Evolutionary conservation across 2,797 vertebrate genomes (phyloP), one percentile per base, ranked within the genome.

Genomic region (Clarias platycephalus): DNA sequence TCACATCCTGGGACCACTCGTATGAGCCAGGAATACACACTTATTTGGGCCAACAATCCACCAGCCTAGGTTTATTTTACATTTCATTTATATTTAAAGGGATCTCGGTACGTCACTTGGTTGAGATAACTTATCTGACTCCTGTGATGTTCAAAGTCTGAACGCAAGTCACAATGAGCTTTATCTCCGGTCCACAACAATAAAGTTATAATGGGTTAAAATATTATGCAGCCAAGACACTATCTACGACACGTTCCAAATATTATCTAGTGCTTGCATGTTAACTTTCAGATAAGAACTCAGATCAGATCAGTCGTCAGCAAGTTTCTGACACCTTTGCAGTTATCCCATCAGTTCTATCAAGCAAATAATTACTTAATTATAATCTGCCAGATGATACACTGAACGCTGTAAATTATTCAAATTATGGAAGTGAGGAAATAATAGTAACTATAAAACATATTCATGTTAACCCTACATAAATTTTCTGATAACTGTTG

Each of bases 231-330:
- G 92, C 28, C 20, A 81, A 28, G 37, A 80, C 62, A 53, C 63
- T 91, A 92, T 91, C 91, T 93, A 92, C 93, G 92, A 92, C 66
- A n/a, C 10, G 16, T 70, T 44, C 34, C 40, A 81, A 31, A 34
- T 8, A 68, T 81, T 22, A 81, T 57, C 55, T 72, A 66, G n/a
- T 66, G 60, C 2, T 31, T 66, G 24, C 37, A 49, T 63, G 77
- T 79, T 49, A 26, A 66, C 44, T 44, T 67, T 55, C 22, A 81
- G 26, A 55, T 80, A 8, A 67, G 77, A 4, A n/a, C 37, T 64
- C 77, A 28, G 77, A 80, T 64, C 22, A 18, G 22, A 24, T 64
- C 24, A 64, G 34, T 12, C 24, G 62, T 57, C 53, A 57, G 6
- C 49, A 57, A 4, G 31, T 37, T 77, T 77, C 24, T 60, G 18